phyloP scores from a whole-genome alignment of 2,888 invertebrate genomes.

The Acleris emargana region DNA sequence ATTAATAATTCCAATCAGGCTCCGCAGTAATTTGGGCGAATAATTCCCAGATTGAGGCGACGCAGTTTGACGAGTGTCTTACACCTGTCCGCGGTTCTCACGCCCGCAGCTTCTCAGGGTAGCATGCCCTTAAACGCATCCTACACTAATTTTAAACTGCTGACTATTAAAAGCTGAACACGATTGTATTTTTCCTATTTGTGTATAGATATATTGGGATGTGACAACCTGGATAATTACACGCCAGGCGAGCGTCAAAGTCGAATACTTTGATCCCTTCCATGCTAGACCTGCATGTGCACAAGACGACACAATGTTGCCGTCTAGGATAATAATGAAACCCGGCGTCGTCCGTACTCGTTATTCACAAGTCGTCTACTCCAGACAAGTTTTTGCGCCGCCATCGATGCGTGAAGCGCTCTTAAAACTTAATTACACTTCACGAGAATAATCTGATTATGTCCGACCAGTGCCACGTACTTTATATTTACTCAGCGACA shows the following conservation, averaged over 20 bases:
- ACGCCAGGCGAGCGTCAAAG: too few relatives aligned
- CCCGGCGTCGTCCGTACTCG: conserved; percentile 33
- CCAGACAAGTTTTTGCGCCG: conserved; percentile 46
- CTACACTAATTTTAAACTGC: too few relatives aligned
- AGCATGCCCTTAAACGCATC: conserved; percentile 11
- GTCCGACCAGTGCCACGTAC: conserved; percentile 31
- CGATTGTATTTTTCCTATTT: too few relatives aligned
- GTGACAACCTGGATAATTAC: too few relatives aligned
- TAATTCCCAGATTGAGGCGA: conserved; percentile 45
- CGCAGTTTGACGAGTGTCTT: conserved; percentile 40
- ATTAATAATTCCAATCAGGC: conserved; percentile 17
- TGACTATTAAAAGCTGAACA: too few relatives aligned
- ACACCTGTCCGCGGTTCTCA: conserved; percentile 73
- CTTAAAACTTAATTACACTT: conserved; percentile 53
- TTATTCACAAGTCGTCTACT: conserved; percentile 40
- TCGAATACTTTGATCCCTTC: not conserved
- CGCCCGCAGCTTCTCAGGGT: conserved; percentile 43
- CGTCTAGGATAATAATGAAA: conserved; percentile 43
- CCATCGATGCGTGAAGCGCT: conserved; percentile 49
- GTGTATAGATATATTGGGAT: too few relatives aligned
- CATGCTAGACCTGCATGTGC: conserved; percentile 38
- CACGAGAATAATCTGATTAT: conserved; percentile 52
- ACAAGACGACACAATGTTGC: conserved; percentile 40
- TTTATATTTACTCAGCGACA: conserved; percentile 23
- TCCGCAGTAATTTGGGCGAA: conserved; percentile 43